Conservation (phyloP, 2,888 invertebrate species). For the Parochlus steinenii region DNA sequence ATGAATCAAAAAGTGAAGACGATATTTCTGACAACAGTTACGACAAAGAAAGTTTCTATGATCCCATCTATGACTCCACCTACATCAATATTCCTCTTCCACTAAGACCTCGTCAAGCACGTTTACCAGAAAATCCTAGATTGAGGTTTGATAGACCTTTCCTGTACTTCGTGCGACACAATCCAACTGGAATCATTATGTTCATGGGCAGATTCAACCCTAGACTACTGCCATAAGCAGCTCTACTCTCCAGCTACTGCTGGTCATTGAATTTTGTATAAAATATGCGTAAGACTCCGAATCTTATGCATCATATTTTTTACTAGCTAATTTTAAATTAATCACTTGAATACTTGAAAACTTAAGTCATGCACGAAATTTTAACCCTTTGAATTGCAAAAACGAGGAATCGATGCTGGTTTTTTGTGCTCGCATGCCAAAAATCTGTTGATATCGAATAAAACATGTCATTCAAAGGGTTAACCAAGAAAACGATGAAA, state of each 20-base stretch:
- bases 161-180: conserved; percentile 75
- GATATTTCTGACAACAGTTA: conserved; percentile 24
- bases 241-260: too few relatives aligned
- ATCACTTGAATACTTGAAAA: too few relatives aligned
- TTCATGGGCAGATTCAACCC: conserved; percentile 81
- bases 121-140: conserved; percentile 52
- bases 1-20: conserved; percentile 19
- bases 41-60: too few relatives aligned
- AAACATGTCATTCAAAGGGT: too few relatives aligned
- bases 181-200: conserved; percentile 78
- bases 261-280: too few relatives aligned
- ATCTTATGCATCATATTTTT: background rate
- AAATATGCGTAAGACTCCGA: background rate
- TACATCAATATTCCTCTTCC: conserved; percentile 43
- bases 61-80: conserved; percentile 39
- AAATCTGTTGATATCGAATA: too few relatives aligned
- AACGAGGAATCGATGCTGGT: too few relatives aligned
- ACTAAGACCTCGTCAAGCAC: conserved; percentile 51
- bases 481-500: too few relatives aligned
- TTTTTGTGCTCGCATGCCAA: too few relatives aligned
- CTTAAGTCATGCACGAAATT: too few relatives aligned
- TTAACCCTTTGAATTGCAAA: too few relatives aligned
- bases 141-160: conserved; percentile 76
- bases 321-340: too few relatives aligned
- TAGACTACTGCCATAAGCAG: conserved; percentile 50